Percentiles rank a stretch among this genome's conserved stretches.
Conservation (phyloP, 2,888 invertebrate genomes). For the Gortyna flavago region DNA sequence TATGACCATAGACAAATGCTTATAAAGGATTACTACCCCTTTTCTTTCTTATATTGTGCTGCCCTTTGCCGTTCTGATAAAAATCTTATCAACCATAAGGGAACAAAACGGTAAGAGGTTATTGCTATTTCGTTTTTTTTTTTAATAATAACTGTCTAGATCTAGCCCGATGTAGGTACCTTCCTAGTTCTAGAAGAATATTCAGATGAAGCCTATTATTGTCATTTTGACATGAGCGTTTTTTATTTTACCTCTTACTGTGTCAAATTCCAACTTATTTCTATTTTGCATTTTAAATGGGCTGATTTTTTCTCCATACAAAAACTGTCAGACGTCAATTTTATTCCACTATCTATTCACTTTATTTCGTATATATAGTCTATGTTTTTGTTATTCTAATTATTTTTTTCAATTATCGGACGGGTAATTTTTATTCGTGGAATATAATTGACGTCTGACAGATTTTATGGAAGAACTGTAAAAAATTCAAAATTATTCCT, state of each 20-base stretch:
- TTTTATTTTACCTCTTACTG: background rate
- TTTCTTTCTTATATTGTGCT: conserved; percentile 70
- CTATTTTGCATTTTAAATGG: background rate
- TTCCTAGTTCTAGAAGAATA: background rate
- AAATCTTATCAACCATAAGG: conserved; percentile 57
- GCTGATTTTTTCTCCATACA: background rate
- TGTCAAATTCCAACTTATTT: background rate
- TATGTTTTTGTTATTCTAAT: too few relatives aligned
- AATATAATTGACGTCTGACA: too few relatives aligned
- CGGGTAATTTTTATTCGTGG: too few relatives aligned
- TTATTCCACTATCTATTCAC: too few relatives aligned
- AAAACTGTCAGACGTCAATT: too few relatives aligned
- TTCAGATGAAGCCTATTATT: background rate
- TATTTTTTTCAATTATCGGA: too few relatives aligned
- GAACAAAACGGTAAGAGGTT: conserved; percentile 1
- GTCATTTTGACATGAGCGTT: background rate
- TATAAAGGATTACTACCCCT: conserved; percentile 78
- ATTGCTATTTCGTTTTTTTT: background rate
- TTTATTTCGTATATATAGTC: too few relatives aligned
- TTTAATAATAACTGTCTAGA: background rate
- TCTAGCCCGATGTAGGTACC: background rate
- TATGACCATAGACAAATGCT: conserved; percentile 47
- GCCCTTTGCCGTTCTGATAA: conserved; percentile 57
- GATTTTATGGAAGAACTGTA: too few relatives aligned
- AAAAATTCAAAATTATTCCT: too few relatives aligned